Base-by-base conservation (phyloP, 1,140 invertebrate species). In the Nylanderia fulva region DNA sequence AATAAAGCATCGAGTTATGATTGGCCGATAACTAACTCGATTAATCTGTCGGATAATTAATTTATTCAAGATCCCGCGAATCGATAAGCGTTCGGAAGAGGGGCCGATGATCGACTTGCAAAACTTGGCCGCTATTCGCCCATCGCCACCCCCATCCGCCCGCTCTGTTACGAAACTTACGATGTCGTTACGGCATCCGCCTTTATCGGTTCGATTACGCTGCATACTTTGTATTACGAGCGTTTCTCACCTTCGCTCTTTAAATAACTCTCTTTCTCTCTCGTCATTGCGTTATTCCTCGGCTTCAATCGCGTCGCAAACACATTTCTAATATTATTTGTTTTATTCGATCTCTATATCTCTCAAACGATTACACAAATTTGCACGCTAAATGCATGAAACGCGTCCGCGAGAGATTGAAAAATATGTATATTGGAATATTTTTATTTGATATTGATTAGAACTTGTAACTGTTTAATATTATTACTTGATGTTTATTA, bases 21-120 rank as follows among this genome's bases (percentile, higher is more conserved):
- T 90, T 86, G 90, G 86, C 42, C 58, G 75, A 48, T 48, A 48
- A 58, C 88, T 87, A 89, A 91, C 86, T 93, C 89, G 86, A 91
- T 92, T 92, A 89, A 91, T 86, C 85, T 75, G 84, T 89, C 76
- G 76, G 63, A 82, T 91, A 92, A 93, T 91, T 92, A 92, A 92
- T 92, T 91, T 87, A 90, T 92, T 91, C 91, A 80, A 90, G 88
- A 92, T 92, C 63, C 54, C 60, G 21, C 60, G 64, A 83, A 69
- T 89, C 86, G 89, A 92, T 92, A 87, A 90, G 56, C 56, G 66
- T 15, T 3, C n/a, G 58, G 58, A 85, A 52, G 54, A 74, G 24
- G 75, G 39, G 48, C 21, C 52, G 87, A 85, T 84, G 63, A 88
- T 90, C 87, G 89, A 88, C 80, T 88, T 24, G 88, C 64, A 21